Conservation (phyloP, 1,140 invertebrate genomes). For the Geopemphigus sp. region DNA sequence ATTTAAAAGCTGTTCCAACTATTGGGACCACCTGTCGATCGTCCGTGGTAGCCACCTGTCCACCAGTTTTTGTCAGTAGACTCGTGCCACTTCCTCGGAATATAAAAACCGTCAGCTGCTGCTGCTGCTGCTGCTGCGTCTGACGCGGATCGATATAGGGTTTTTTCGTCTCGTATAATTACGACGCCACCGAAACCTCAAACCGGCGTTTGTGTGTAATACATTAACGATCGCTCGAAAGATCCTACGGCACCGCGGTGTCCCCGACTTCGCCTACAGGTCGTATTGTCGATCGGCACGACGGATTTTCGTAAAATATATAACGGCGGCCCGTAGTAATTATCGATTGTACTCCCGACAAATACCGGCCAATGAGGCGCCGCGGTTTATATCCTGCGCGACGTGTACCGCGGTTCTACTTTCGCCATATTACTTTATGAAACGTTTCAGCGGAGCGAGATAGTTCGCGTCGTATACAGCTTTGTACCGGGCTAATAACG, state of each 20-base stretch:
- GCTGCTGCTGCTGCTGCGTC: neutral
- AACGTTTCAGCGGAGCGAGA: too few species aligned
- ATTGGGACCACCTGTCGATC: slow-evolving; percentile 44
- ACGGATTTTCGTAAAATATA: too few species aligned
- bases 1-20: slow-evolving; percentile 49
- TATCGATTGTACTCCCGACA: too few species aligned
- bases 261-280: too few species aligned
- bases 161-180: slow-evolving; percentile 35
- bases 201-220: neutral
- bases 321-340: too few species aligned
- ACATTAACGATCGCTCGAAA: slow-evolving; percentile 2
- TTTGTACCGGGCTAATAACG: too few species aligned
- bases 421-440: too few species aligned
- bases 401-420: too few species aligned
- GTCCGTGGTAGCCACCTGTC: slow-evolving; percentile 40
- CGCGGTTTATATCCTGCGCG: too few species aligned
- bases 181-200: slow-evolving; percentile 22
- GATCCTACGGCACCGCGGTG: neutral
- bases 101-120: slow-evolving; percentile 27
- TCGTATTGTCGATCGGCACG: too few species aligned
- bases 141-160: neutral
- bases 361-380: too few species aligned
- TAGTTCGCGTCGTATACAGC: too few species aligned
- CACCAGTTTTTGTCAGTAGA: slow-evolving; percentile 36
- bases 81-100: slow-evolving; percentile 44